Conservation (phyloP, 2,888 invertebrate genomes). For the Zeuzera pyrina region DNA sequence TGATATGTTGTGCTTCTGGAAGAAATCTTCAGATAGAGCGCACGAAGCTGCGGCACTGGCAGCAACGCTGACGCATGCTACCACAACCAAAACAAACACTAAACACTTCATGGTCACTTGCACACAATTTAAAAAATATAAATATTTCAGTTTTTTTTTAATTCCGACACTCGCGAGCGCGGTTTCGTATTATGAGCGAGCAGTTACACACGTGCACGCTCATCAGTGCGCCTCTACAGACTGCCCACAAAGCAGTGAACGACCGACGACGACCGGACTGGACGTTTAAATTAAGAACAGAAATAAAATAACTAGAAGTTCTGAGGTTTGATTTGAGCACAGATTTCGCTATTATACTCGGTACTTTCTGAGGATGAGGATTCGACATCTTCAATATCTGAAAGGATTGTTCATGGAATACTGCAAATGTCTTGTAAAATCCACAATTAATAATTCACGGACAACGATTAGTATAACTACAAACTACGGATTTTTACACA, state of each 20-base stretch:
- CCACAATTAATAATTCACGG: too few species aligned
- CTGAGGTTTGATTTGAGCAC: slow-evolving; percentile 38
- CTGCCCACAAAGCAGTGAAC: slow-evolving; percentile 25
- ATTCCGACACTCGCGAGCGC: slow-evolving; percentile 49
- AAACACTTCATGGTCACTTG: slow-evolving; percentile 62
- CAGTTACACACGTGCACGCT: slow-evolving; percentile 49
- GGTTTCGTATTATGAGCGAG: slow-evolving; percentile 30
- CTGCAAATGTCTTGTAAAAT: too few species aligned
- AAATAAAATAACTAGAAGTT: slow-evolving; percentile 44
- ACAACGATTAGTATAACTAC: too few species aligned
- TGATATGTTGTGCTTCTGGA: slow-evolving; percentile 59
- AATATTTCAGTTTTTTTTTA: slow-evolving; percentile 32
- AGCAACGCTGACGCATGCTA: slow-evolving; percentile 33
- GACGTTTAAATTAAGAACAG: slow-evolving; percentile 24
- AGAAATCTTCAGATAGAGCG: slow-evolving; percentile 46
- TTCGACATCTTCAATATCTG: too few species aligned
- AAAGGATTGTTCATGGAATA: too few species aligned
- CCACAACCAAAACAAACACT: slow-evolving; percentile 44
- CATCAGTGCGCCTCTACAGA: slow-evolving; percentile 59
- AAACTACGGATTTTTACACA: too few species aligned
- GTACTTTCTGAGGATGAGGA: too few species aligned
- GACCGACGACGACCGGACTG: slow-evolving; percentile 1
- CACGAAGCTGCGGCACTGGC: slow-evolving; percentile 47
- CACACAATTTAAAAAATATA: slow-evolving; percentile 28
- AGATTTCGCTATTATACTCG: slow-evolving; percentile 33